Percentiles rank a stretch among this genome's conserved stretches.
These are phyloP conservation scores for Amblyopsis hoosieri DNA, from an alignment of 2,797 vertebrate genomes.

Conservation along the genomic window DNA sequence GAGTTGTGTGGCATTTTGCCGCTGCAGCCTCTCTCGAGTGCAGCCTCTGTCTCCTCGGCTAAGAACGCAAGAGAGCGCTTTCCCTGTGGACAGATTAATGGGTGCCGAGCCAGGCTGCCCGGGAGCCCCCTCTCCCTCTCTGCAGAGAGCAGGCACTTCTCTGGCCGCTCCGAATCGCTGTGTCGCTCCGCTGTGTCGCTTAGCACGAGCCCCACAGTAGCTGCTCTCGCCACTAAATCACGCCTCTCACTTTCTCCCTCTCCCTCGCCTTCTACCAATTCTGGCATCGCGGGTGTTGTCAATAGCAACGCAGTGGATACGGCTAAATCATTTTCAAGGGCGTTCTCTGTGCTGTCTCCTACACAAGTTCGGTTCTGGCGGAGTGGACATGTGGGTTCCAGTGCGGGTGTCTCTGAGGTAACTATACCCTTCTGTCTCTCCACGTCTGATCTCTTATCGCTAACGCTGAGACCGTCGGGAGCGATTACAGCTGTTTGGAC, in stretches of 20 bases:
- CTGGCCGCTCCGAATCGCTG: slow-evolving; percentile 33
- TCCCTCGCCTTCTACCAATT: slow-evolving; percentile 75
- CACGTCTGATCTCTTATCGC: slow-evolving; percentile 45
- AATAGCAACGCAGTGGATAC: slow-evolving; percentile 76
- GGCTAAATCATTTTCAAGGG: slow-evolving; percentile 73
- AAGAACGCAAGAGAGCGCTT: slow-evolving; percentile 62
- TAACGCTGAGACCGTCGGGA: slow-evolving; percentile 27
- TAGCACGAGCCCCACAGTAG: slow-evolving; percentile 51
- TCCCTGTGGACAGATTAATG: slow-evolving; percentile 58
- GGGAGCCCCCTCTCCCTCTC: slow-evolving; percentile 43
- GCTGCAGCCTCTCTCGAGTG: slow-evolving; percentile 61
- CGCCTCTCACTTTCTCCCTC: slow-evolving; percentile 66
- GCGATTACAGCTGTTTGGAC: slow-evolving; percentile 51
- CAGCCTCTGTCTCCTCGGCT: slow-evolving; percentile 53
- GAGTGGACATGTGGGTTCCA: slow-evolving; percentile 51
- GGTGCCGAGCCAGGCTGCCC: slow-evolving; percentile 41
- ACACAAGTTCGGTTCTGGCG: slow-evolving; percentile 56
- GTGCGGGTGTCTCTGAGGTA: slow-evolving; percentile 48
- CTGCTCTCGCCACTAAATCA: slow-evolving; percentile 60
- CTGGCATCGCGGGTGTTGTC: slow-evolving; percentile 81
- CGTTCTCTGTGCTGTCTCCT: slow-evolving; percentile 65
- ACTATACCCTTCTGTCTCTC: slow-evolving; percentile 48
- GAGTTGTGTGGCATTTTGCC: slow-evolving; percentile 74
- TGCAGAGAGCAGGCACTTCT: slow-evolving; percentile 49
- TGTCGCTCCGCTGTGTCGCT: slow-evolving; percentile 48